Evolutionary conservation across 2,888 invertebrate species (phyloP).

Genomic region (Nyleta sp.): DNA sequence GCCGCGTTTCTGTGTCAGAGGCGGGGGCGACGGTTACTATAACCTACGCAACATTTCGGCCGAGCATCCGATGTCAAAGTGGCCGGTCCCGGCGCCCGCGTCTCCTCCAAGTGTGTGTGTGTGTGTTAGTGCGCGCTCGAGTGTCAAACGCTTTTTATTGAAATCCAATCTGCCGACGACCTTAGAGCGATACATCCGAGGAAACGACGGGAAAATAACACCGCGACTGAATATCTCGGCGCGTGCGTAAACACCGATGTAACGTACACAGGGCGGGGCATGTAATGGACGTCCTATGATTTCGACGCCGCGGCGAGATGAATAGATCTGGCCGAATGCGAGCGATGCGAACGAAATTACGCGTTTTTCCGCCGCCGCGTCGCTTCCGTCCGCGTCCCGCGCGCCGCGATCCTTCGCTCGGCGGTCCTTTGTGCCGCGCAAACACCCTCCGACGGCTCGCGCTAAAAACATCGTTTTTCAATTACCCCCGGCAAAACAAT

Average conservation of each 20-base stretch:
- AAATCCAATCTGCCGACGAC: constrained; percentile 57
- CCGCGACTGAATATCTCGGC: constrained; percentile 49
- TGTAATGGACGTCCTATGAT: constrained; percentile 63
- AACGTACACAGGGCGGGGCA: constrained; percentile 63
- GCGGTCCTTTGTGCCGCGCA: too few relatives aligned
- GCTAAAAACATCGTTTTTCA: too few relatives aligned
- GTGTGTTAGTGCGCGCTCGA: constrained; percentile 54
- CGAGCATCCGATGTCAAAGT: constrained; percentile 70
- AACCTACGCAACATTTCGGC: constrained; percentile 45
- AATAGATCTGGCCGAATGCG: constrained; percentile 44
- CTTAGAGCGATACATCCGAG: constrained; percentile 51
- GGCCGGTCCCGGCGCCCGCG: constrained; percentile 44
- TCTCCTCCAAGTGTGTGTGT: too few relatives aligned
- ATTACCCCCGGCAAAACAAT: too few relatives aligned
- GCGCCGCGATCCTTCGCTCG: too few relatives aligned
- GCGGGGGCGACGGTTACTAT: constrained; percentile 23
- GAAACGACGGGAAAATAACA: constrained; percentile 53
- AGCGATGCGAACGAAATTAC: constrained; percentile 27
- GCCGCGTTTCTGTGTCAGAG: constrained; percentile 33
- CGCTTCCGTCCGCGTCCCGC: too few relatives aligned
- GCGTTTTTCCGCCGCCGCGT: constrained; percentile 24
- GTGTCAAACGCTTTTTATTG: constrained; percentile 65
- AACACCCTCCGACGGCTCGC: too few relatives aligned
- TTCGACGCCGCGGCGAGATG: constrained; percentile 40
- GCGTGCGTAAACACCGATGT: constrained; percentile 65